Evolutionary conservation across 2,113 vertebrate species (phyloP), one percentile per base, ranked within the genome.

Genomic region (Catharus bicknelli): DNA sequence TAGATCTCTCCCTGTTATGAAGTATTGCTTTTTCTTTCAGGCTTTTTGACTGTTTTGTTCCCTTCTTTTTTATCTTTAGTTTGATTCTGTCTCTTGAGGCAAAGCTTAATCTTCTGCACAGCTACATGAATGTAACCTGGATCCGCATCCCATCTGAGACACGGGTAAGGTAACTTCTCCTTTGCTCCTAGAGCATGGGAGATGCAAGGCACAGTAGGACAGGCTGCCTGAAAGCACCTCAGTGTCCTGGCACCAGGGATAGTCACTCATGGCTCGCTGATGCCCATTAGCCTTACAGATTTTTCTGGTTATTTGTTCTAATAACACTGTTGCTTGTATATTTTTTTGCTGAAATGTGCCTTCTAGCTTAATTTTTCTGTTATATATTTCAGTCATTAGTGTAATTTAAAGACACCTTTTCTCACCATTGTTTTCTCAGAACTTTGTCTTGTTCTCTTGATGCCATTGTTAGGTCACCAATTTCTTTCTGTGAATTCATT

Each of bases 121-220:
- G 98, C 98, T 99, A 99, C 97, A 99, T 99, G 99, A 99, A 99
- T 97, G 99, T 99, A 98, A 99, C 99, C 3, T 99, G 99, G 99
- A 99, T 99, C 94, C 98, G 99, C 94, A 99, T 99, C 95, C 99
- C 99, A 55, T 99, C 99, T 4, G 99, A 99, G 98, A 99, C 99
- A 95, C 98, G 99, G 99, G 99, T 99, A 98, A 98, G 99, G 99
- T 99, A 95, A 83, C 54, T 38, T 53, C 30, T 21, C 11, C 32
- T 16, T 42, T 1, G 3, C 19, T 29, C 16, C 72, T 8, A 27
- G 55, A 25, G 22, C 45, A 11, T 14, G 55, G 74, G 45, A 51
- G 62, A 10, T 16, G 10, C 16, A 7, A 15, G 55, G 16, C 51
- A 48, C 4, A 5, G 19, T 4, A 38, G 40, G 47, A 32, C 12